These are phyloP conservation scores for Pangasius djambal DNA, from an alignment of 2,797 vertebrate genomes.

Conservation along the genomic window DNA sequence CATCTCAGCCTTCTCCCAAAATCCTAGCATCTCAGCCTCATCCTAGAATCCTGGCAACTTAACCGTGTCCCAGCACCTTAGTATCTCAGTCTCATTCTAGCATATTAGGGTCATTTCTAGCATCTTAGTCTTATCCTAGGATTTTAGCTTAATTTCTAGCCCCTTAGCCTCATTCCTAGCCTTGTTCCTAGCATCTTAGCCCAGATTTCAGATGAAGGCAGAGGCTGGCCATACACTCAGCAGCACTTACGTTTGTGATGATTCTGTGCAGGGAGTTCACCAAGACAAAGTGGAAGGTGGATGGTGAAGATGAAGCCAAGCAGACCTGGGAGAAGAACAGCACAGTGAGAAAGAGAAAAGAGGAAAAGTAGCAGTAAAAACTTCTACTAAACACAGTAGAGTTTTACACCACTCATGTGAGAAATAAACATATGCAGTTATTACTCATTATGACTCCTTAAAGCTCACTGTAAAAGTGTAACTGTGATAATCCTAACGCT, in stretches of 20 bases:
- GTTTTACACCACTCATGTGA: neutral
- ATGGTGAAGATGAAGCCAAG: conserved; percentile 89
- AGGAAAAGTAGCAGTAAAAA: neutral
- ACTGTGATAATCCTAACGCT: neutral
- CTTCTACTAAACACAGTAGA: neutral
- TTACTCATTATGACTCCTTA: neutral
- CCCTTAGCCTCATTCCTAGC: neutral
- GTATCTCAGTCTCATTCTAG: too few relatives aligned
- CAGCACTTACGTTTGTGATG: conserved; percentile 94
- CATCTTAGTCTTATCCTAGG: neutral
- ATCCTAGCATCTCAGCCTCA: too few relatives aligned
- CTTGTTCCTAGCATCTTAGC: neutral
- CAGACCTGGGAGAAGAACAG: conserved; percentile 81
- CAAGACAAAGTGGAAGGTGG: conserved; percentile 96
- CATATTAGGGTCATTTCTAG: too few relatives aligned
- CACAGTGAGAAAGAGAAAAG: neutral
- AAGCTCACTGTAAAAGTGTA: neutral
- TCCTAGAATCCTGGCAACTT: too few relatives aligned
- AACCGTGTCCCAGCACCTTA: too few relatives aligned
- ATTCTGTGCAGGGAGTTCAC: conserved; percentile 98
- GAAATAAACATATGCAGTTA: neutral
- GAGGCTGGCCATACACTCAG: neutral
- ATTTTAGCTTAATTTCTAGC: neutral
- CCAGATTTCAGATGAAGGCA: neutral
- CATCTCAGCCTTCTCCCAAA: too few relatives aligned